Percentiles rank a stretch among this genome's conserved stretches.
Conservation (phyloP, 1,140 invertebrate genomes). For the Leptonema lineaticorne region DNA sequence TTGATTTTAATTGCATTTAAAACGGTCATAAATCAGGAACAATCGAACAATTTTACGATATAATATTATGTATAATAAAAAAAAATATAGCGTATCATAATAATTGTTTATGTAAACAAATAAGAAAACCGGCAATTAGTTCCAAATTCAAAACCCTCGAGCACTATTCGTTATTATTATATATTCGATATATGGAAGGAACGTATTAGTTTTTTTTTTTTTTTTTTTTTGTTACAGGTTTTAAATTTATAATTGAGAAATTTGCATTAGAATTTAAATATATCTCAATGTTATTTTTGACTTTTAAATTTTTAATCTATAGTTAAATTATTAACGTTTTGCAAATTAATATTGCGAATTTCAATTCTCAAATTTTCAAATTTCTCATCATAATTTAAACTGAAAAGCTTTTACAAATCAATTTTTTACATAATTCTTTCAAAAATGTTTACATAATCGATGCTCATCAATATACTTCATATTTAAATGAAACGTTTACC, state of each 20-base stretch:
- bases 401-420: too few relatives aligned
- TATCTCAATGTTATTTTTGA: neutral
- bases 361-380: too few relatives aligned
- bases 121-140: slow-evolving; percentile 40
- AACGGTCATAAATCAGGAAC: slow-evolving; percentile 37
- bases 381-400: too few relatives aligned
- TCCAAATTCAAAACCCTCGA: slow-evolving; percentile 29
- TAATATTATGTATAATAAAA: slow-evolving; percentile 36
- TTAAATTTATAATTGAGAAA: slow-evolving; percentile 16
- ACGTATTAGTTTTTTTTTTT: slow-evolving; percentile 4
- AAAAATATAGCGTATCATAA: slow-evolving; percentile 23
- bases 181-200: neutral
- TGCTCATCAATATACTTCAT: too few relatives aligned
- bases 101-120: slow-evolving; percentile 43
- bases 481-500: too few relatives aligned
- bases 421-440: too few relatives aligned
- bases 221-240: neutral
- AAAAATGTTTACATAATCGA: too few relatives aligned
- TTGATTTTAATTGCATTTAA: too few relatives aligned
- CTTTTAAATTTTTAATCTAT: too few relatives aligned
- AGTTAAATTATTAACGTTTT: too few relatives aligned
- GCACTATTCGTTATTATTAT: slow-evolving; percentile 16
- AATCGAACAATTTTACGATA: slow-evolving; percentile 40
- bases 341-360: too few relatives aligned
- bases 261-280: neutral